These are phyloP conservation scores for Montipora foliosa DNA, from an alignment of 64 coral and sea anemone genomes.

Conservation along the genomic window DNA sequence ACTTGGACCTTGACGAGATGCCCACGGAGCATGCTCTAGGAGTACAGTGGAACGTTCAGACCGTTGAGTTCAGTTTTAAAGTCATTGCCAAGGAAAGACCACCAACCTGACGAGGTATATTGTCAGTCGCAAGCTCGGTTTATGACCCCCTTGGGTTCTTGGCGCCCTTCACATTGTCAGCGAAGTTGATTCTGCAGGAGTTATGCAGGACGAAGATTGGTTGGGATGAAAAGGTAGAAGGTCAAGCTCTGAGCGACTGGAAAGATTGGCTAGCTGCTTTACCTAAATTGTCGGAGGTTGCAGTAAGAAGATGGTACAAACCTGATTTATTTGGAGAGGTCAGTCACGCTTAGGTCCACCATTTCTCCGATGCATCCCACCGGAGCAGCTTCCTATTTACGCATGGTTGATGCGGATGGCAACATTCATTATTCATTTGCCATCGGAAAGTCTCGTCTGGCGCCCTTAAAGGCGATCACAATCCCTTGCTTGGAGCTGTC, in stretches of 20 bases:
- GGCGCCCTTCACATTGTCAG: not conserved
- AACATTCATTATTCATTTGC: constrained; percentile 14
- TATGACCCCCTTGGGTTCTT: not conserved
- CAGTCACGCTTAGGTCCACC: not conserved
- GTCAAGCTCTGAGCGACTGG: constrained; percentile 5
- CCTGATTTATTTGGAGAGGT: constrained; percentile 9
- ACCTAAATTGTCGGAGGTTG: not conserved
- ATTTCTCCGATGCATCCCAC: not conserved
- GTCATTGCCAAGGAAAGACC: not conserved
- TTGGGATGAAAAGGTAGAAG: not conserved
- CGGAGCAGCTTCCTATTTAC: constrained; percentile 43
- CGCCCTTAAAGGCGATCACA: not conserved
- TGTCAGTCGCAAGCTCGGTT: not conserved
- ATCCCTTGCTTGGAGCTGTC: not conserved
- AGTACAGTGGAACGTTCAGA: constrained; percentile 28
- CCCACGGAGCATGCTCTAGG: not conserved
- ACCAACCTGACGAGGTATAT: not conserved
- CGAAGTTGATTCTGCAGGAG: constrained; percentile 2
- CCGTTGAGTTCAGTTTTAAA: not conserved
- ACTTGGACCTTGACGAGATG: constrained; percentile 20
- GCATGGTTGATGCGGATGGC: not conserved
- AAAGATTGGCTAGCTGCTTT: not conserved
- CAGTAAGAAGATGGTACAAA: constrained; percentile 9
- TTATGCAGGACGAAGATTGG: not conserved
- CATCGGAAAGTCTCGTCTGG: not conserved